These are phyloP conservation scores for Hemitrygon akajei DNA, from an alignment of 2,797 vertebrate genomes.

Conservation along the genomic window DNA sequence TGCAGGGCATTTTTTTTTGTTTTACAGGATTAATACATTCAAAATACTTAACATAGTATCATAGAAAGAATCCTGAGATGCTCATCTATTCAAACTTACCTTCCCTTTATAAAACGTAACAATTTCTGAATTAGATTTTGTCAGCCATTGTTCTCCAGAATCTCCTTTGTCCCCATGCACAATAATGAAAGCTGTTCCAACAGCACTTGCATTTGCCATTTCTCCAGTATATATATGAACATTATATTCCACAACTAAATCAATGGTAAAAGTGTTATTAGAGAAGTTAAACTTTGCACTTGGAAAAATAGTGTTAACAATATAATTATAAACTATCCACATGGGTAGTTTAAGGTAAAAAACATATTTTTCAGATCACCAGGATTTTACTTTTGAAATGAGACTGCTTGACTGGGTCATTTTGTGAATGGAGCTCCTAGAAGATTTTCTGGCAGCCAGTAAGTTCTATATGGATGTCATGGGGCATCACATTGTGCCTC, in stretches of 20 bases:
- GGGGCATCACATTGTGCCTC: not conserved
- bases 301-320: not conserved
- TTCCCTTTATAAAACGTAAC: conserved; percentile 50
- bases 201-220: conserved; percentile 46
- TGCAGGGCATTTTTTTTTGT: not conserved
- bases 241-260: conserved; percentile 51
- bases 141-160: conserved; percentile 47
- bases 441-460: not conserved
- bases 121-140: conserved; percentile 40
- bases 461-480: not conserved
- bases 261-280: conserved; percentile 24
- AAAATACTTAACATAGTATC: not conserved
- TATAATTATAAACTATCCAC: not conserved
- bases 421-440: not conserved
- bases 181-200: conserved; percentile 46
- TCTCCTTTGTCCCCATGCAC: conserved; percentile 50
- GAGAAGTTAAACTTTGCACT: not conserved
- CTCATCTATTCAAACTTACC: conserved; percentile 45
- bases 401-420: not conserved
- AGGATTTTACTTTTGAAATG: not conserved
- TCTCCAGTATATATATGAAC: conserved; percentile 50
- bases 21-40: not conserved
- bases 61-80: not conserved
- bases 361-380: not conserved
- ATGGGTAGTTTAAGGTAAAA: not conserved